Conservation (phyloP, 2,797 vertebrate species). For the Knipowitschia caucasica region DNA sequence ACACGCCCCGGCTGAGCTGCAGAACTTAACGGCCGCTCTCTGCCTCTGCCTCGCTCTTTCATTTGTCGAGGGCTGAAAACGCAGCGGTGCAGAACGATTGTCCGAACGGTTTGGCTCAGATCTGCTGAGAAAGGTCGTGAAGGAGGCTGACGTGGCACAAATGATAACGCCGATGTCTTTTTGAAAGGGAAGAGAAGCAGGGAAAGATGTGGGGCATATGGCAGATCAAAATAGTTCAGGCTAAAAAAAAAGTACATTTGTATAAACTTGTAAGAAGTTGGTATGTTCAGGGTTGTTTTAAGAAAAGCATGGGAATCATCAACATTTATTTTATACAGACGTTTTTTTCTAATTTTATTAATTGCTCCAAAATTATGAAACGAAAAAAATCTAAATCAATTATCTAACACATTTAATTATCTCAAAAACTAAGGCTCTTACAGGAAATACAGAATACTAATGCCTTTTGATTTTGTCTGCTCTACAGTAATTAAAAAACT, state of each 20-base stretch:
- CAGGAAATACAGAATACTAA: no score
- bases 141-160: slow-evolving; percentile 19
- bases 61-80: slow-evolving; percentile 46
- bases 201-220: not conserved
- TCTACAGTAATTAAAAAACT: no score
- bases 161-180: slow-evolving; percentile 11
- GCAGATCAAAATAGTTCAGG: not conserved
- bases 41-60: slow-evolving; percentile 32
- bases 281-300: not conserved
- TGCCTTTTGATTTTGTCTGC: no score
- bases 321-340: no score
- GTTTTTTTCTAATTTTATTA: no score
- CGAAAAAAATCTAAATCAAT: no score
- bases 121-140: slow-evolving; percentile 17
- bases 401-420: no score
- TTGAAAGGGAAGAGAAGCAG: slow-evolving; percentile 20
- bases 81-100: slow-evolving; percentile 34
- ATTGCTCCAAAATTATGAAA: no score
- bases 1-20: slow-evolving; percentile 42
- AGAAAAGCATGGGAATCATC: no score
- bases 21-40: slow-evolving; percentile 32
- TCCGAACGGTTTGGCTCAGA: slow-evolving; percentile 10
- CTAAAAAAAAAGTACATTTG: not conserved
- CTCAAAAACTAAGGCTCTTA: no score
- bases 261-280: not conserved